Conservation (phyloP, 2,888 invertebrate genomes). For the Adela reaumurella region DNA sequence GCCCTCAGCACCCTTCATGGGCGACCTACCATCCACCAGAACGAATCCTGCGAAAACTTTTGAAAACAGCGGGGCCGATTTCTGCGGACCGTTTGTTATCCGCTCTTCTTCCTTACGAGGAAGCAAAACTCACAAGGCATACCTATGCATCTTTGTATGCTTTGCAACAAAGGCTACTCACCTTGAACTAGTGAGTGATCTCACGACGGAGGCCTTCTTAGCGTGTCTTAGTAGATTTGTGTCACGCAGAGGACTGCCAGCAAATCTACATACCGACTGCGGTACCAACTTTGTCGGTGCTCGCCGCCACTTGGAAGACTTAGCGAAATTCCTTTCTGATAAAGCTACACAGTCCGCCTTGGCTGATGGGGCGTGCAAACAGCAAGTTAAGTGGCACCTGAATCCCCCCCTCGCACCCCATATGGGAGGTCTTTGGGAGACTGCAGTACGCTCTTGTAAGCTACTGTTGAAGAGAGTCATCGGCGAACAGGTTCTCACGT, state of each 20-base stretch:
- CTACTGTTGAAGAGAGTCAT: constrained; percentile 2
- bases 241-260: no score
- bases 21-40: no score
- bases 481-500: constrained; percentile 1
- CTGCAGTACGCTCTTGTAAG: constrained; percentile 7
- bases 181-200: constrained; percentile 6
- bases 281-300: constrained; percentile 11
- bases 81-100: neutral
- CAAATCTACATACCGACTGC: constrained; percentile 4
- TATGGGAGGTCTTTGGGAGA: constrained; percentile 8
- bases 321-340: constrained; percentile 1
- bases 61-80: no score
- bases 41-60: no score
- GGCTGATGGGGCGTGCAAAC: neutral
- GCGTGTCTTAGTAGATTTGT: constrained; percentile 9
- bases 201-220: constrained; percentile 9
- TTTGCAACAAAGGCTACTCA: constrained; percentile 9
- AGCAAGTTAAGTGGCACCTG: constrained; percentile 5
- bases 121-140: neutral
- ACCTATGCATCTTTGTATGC: constrained; percentile 7
- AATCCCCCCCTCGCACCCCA: constrained; percentile 6
- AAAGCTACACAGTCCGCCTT: neutral
- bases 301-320: constrained; percentile 4
- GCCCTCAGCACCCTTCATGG: no score
- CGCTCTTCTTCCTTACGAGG: neutral